A percentile compares a stretch with the other conserved stretches of the same genome.
phyloP scores from a whole-genome alignment of 2,888 invertebrate species.

The Lagria hirta region DNA sequence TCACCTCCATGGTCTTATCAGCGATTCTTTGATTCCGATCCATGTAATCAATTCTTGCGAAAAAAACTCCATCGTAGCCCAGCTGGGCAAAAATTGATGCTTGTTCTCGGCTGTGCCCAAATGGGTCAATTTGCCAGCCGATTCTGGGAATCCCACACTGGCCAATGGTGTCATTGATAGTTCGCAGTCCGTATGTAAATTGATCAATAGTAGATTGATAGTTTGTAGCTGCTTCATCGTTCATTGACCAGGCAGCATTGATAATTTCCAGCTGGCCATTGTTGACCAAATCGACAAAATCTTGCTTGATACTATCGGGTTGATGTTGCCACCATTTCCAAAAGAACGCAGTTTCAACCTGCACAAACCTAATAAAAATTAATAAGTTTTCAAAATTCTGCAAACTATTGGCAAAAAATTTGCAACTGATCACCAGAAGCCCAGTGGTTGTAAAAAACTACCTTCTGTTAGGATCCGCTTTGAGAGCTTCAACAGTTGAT shows the following conservation, averaged over 20 bases:
- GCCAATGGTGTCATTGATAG: constrained; percentile 67
- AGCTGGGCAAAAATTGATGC: constrained; percentile 78
- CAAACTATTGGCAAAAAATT: constrained; percentile 5
- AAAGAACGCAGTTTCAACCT: constrained; percentile 80
- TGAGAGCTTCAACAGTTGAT: constrained; percentile 64
- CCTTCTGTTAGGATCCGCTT: constrained; percentile 60
- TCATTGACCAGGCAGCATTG: constrained; percentile 83
- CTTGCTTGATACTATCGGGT: constrained; percentile 57
- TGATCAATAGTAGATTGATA: constrained; percentile 76
- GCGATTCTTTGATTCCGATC: constrained; percentile 68
- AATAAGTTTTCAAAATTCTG: not conserved
- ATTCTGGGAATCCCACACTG: constrained; percentile 71
- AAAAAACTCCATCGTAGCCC: constrained; percentile 86
- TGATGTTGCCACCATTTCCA: constrained; percentile 84
- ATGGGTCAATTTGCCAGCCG: constrained; percentile 85
- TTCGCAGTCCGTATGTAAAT: constrained; percentile 68
- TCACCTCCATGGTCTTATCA: constrained; percentile 72
- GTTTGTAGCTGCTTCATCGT: constrained; percentile 73
- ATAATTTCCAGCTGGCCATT: constrained; percentile 76
- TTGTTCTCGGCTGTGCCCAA: constrained; percentile 85
- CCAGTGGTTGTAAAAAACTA: not conserved
- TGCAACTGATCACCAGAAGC: constrained; percentile 39
- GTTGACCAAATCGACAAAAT: constrained; percentile 68
- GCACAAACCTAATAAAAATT: constrained; percentile 69
- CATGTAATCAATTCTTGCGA: constrained; percentile 84